Conservation (phyloP, 2,888 invertebrate species). For the Himalopsyche japonica region DNA sequence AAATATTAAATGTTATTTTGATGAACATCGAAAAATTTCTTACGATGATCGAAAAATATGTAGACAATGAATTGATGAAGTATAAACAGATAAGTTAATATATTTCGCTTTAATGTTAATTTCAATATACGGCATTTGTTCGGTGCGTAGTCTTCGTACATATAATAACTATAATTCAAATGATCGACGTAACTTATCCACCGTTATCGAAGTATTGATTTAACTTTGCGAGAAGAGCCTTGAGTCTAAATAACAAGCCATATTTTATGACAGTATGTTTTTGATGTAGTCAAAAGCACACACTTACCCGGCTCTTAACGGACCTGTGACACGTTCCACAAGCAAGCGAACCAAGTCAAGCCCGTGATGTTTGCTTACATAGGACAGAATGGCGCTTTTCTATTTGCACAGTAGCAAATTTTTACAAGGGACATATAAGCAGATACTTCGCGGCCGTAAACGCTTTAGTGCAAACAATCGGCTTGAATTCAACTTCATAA, state of each 20-base stretch:
- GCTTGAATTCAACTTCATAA: slow-evolving; percentile 18
- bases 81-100: too few species aligned
- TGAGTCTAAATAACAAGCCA: background rate
- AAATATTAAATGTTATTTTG: too few species aligned
- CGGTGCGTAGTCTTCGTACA: too few species aligned
- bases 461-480: background rate
- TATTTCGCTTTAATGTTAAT: too few species aligned
- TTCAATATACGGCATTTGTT: too few species aligned
- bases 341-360: background rate
- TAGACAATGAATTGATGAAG: too few species aligned
- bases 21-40: too few species aligned
- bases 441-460: background rate
- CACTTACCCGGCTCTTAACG: background rate
- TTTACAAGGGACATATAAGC: background rate
- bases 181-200: too few species aligned
- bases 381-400: background rate
- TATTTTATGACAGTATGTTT: background rate
- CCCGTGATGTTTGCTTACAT: background rate
- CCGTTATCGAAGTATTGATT: too few species aligned
- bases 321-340: background rate
- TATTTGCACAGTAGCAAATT: background rate
- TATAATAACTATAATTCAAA: too few species aligned
- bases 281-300: background rate
- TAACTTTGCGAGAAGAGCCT: background rate
- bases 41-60: too few species aligned